These are phyloP conservation scores for Zaprionus nigranus DNA, from an alignment of 1,140 invertebrate species.

Conservation along the genomic window DNA sequence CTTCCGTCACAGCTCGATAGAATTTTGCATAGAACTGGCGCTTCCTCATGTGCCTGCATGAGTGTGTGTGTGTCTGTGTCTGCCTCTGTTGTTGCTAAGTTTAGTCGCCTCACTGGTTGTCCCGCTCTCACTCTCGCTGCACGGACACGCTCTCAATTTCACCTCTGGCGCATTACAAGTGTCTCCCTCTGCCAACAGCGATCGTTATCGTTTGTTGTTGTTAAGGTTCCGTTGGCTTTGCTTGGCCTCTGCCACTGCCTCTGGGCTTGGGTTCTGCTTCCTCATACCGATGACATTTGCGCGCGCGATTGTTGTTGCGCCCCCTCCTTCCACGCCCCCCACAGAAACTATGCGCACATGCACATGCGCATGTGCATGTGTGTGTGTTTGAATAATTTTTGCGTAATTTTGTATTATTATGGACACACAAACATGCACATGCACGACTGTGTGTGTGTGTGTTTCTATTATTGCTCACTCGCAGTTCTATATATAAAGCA, in stretches of 20 bases:
- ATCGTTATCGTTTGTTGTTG: slow-evolving; percentile 6
- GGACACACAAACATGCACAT: background rate
- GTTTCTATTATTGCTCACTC: slow-evolving; percentile 10
- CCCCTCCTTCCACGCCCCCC: background rate
- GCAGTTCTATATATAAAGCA: slow-evolving; percentile 28
- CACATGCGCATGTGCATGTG: background rate
- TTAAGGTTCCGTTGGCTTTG: slow-evolving; percentile 44
- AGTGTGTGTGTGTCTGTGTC: background rate
- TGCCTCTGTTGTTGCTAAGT: too few relatives aligned
- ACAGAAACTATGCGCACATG: slow-evolving; percentile 19
- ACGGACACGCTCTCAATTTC: too few relatives aligned
- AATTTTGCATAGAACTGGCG: background rate
- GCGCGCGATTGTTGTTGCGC: background rate
- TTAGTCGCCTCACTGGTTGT: slow-evolving; percentile 1
- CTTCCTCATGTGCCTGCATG: background rate
- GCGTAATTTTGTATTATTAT: slow-evolving; percentile 24
- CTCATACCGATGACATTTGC: slow-evolving; percentile 38
- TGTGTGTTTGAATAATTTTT: slow-evolving; percentile 36
- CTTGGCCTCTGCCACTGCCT: background rate
- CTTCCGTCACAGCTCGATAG: slow-evolving; percentile 2
- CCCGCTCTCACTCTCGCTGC: background rate
- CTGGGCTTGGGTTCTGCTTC: slow-evolving; percentile 32
- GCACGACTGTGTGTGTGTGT: background rate
- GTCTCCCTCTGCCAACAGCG: background rate
- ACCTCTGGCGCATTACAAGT: background rate